Evolutionary conservation across 1,140 invertebrate species (phyloP), one percentile per base, ranked within the genome.

Genomic region (Augochlora pura): DNA sequence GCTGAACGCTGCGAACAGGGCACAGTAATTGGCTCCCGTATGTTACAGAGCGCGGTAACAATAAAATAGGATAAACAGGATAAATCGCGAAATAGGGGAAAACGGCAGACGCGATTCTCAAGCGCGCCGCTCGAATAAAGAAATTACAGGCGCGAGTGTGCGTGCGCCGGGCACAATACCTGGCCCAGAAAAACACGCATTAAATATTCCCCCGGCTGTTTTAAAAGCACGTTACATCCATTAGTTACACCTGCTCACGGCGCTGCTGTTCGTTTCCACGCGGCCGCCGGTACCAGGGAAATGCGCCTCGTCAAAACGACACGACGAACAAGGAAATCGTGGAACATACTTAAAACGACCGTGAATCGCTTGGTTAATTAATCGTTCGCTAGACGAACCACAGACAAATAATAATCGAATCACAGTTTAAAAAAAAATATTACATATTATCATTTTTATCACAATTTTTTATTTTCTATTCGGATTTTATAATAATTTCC

Each of bases 151-250:
- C n/a, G 60, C 72, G 75, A 21, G 49, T 65, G 60, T 65, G 75
- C 67, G 66, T 85, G 73, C 78, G 71, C 79, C 46, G 69, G 76
- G 71, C 82, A 85, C 76, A 85, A 85, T 80, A 83, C 64, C 62
- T 75, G 77, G 80, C 72, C 81, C 81, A 83, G 84, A 86, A 86
- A 70, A 85, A 86, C 52, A 74, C 39, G 77, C 80, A 86, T 86
- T 86, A 86, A 86, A 62, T 86, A 86, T 86, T 86, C 85, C 85
- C 85, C 79, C 66, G 63, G 63, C 73, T 83, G 71, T 64, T 83
- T 86, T 70, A 86, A 86, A 86, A 80, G 84, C 85, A 86, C 81
- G 84, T 86, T 86, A 86, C 73, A 83, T 85, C 73, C 79, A 85
- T 84, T 81, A 85, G 72, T 81, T 85, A 86, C 85, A 86, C 85